Evolutionary conservation across 2,797 vertebrate species (phyloP).

Genomic region (Miichthys miiuy): DNA sequence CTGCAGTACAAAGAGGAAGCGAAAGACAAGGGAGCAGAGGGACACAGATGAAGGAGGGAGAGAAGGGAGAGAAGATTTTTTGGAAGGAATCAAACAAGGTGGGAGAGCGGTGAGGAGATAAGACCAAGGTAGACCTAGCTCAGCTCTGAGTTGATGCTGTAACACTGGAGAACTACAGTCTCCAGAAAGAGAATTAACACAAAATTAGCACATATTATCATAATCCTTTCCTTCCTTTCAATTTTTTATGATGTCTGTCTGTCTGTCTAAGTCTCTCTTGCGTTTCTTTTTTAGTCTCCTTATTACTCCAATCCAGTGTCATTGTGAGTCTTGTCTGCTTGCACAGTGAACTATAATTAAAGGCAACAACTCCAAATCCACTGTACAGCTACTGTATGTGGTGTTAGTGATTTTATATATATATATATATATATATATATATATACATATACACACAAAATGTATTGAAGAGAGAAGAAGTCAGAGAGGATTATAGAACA

Average conservation of each 20-base stretch:
- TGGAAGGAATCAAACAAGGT: conserved; percentile 39
- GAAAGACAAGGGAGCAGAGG: not conserved
- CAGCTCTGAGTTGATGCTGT: conserved; percentile 47
- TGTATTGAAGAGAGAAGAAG: conserved; percentile 22
- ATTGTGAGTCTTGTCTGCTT: conserved; percentile 34
- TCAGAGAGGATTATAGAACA: conserved; percentile 40
- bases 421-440: too few species aligned
- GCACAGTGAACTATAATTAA: conserved; percentile 16
- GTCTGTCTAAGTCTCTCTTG: conserved; percentile 30
- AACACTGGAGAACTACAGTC: conserved; percentile 46
- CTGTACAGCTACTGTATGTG: conserved; percentile 4
- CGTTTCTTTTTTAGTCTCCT: conserved; percentile 17
- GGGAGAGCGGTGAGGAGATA: conserved; percentile 45
- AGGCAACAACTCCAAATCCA: conserved; percentile 30
- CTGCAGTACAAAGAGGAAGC: not conserved
- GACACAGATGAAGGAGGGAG: conserved; percentile 11
- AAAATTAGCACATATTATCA: conserved; percentile 74
- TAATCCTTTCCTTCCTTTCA: conserved; percentile 62
- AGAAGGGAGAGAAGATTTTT: conserved; percentile 1
- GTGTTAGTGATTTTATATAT: conserved; percentile 31
- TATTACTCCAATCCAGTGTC: conserved; percentile 21
- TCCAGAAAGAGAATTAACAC: conserved; percentile 59
- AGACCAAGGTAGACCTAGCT: conserved; percentile 26
- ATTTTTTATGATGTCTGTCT: conserved; percentile 50
- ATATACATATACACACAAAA: not conserved